Base-by-base conservation (phyloP, 2,113 vertebrate genomes). In the Perca flavescens region DNA sequence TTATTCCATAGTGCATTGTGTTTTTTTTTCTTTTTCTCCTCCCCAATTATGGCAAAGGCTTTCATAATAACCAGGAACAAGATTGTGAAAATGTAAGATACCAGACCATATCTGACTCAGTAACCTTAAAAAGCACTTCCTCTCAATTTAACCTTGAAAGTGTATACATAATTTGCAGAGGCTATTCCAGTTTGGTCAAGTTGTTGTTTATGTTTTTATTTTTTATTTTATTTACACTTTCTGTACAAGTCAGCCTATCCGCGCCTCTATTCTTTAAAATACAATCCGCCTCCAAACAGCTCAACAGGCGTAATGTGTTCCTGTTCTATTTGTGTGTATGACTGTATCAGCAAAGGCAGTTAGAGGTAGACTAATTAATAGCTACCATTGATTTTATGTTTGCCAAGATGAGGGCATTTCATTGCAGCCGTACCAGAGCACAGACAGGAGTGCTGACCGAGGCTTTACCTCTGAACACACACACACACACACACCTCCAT, bases 321-420 rank as follows among this genome's bases (percentile, higher is more conserved):
- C 56, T 64, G 68, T 60, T 75, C 67, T 79, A 57, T 83, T 54
- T 74, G 70, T 61, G 71, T 52, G 43, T 82, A 75, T 17, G 40
- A 76, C 80, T 81, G 66, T 67, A 76, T 83, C 80, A 86, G 86
- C 83, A 74, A 49, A 25, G 34, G 61, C 82, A 75, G 79, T 77
- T 63, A 70, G 68, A 72, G 28, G 74, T 68, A 73, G 88, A 89
- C 87, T 92, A 90, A 92, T 92, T 90, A 92, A 93, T 86, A 86
- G 92, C 85, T 31, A 5, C 47, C 73, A 89, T 92, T 87, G 90
- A 92, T 92, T 90, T 88, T 84, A 84, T 88, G 88, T 87, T 91
- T 79, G 85, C 47, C 66, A 25, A 72, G 73, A 89, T 88, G 78
- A 88, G 82, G 54, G 62, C 54, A 83, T 87, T 84, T 86, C 58